These are phyloP conservation scores for Tyto alba DNA, from an alignment of 2,113 vertebrate genomes.

Conservation along the genomic window DNA sequence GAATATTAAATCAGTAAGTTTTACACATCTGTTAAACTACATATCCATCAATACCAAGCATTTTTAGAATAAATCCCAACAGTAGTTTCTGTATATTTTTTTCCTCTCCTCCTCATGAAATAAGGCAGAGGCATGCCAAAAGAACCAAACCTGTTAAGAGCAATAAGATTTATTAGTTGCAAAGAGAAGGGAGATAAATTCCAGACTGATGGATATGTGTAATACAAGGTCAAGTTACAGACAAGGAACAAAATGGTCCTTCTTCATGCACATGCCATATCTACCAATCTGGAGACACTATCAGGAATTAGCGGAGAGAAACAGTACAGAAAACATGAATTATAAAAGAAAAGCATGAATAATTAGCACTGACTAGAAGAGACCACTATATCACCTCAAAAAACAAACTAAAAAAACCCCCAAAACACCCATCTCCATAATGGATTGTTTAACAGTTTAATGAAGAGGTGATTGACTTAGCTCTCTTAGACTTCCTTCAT, in stretches of 20 bases:
- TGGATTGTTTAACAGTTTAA: background rate
- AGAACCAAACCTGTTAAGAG: conserved; percentile 60
- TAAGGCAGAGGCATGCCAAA: conserved; percentile 56
- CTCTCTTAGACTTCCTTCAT: background rate
- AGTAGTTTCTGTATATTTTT: conserved; percentile 19
- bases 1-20: background rate
- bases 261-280: conserved; percentile 53
- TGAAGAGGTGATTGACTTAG: background rate
- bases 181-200: conserved; percentile 27
- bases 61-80: conserved; percentile 27
- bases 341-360: conserved; percentile 18
- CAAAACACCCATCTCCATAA: background rate
- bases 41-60: conserved; percentile 28
- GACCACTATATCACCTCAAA: background rate
- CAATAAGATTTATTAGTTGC: conserved; percentile 46
- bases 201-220: conserved; percentile 59
- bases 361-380: conserved; percentile 10
- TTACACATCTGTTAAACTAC: background rate
- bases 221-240: conserved; percentile 1
- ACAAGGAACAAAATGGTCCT: conserved; percentile 36
- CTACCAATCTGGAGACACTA: conserved; percentile 42
- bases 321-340: conserved; percentile 16
- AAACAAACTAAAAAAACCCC: background rate
- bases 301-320: conserved; percentile 17
- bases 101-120: conserved; percentile 48